Base-by-base conservation (phyloP, 2,888 invertebrate genomes). In the Protophormia terraenovae region DNA sequence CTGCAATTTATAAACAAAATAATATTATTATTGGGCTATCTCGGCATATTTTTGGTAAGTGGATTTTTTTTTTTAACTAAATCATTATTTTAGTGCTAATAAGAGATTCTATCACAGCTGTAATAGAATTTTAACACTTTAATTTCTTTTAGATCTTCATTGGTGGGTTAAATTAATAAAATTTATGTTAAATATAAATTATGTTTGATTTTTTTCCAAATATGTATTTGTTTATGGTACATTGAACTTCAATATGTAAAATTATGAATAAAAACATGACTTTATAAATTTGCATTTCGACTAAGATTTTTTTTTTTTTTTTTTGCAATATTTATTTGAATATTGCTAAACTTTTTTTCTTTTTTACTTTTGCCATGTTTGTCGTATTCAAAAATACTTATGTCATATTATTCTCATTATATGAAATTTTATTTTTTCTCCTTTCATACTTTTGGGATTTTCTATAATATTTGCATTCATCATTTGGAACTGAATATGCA, bases 401-500 rank as follows among this genome's bases (percentile, higher is more conserved):
- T 60, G 69, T 45, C n/a, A 66, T 73, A 66, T 73, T 67, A 47
- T 73, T 58, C 66, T 58, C 80, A 73, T 73, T 73, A 73, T 27
- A 27, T 29, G 55, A 32, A 14, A 50, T 45, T n/a, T n/a, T 45
- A n/a, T 29, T 41, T 45, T 45, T 47, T 73, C 38, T 60, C 8
- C 27, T 32, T 41, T n/a, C 47, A 16, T 69, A 60, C 80, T 66
- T 58, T 67, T 27, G 67, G 80, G 67, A 81, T 67, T 67, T 81
- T 38, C 6, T 16, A 35, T 12, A 19, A 35, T 75, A 67, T 81
- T 75, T 75, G 38, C 32, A 60, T 75, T 67, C 22, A 66, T 81
- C 47, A 73, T 38, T 80, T 58, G 41, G 14, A 66, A 10, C 45
- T 66, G 66, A 66, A 67, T 72, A 47, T 72, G 45, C 27, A 67